These are phyloP conservation scores for Corvus cornix DNA, from an alignment of 2,113 vertebrate species.

Conservation along the genomic window DNA sequence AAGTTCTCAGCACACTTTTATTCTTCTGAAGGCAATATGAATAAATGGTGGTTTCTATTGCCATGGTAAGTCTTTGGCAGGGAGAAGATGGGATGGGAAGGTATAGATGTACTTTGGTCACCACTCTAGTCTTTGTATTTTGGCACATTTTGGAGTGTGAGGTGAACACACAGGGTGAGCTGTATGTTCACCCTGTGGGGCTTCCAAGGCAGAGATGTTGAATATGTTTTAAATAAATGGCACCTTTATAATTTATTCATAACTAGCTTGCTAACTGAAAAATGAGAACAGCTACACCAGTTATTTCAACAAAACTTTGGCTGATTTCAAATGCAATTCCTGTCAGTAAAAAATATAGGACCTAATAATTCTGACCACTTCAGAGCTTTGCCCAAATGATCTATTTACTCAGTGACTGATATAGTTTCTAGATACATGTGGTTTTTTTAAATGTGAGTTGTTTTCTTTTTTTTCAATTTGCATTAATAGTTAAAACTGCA, in stretches of 20 bases:
- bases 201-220: not conserved
- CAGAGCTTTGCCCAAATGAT: not conserved
- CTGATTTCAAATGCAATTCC: not conserved
- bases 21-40: not conserved
- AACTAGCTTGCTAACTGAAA: not conserved
- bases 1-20: not conserved
- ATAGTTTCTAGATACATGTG: not conserved
- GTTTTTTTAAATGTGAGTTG: not conserved
- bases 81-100: not conserved
- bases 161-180: not conserved
- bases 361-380: not conserved
- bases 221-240: not conserved
- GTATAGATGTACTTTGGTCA: not conserved
- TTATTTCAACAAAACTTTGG: not conserved
- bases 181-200: not conserved
- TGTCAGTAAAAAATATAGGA: not conserved
- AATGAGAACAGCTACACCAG: not conserved
- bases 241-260: slow-evolving; percentile 2
- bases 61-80: not conserved
- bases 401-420: not conserved
- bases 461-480: not conserved
- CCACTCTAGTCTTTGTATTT: not conserved
- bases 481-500: not conserved
- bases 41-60: not conserved
- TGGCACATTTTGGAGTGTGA: not conserved